Base-by-base conservation (phyloP, 2,113 vertebrate species). In the Lepus europaeus region DNA sequence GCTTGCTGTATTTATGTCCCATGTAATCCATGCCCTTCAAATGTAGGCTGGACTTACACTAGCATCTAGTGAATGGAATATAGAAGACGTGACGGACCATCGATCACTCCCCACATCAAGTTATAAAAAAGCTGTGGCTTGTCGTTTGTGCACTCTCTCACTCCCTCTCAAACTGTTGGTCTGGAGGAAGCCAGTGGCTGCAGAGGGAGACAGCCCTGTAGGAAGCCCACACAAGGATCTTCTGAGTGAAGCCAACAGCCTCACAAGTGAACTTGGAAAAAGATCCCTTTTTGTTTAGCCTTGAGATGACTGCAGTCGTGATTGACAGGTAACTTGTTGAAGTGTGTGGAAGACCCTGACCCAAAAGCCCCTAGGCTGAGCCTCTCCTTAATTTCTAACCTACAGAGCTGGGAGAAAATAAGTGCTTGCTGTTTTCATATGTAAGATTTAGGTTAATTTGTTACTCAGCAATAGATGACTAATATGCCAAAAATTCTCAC, bases 391-490 rank as follows among this genome's bases (percentile, higher is more conserved):
- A 19, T 29, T 70, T n/a, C 19, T 63, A 56, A 91, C 7, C n/a
- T 16, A 69, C 19, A 94, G 59, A 73, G 10, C 17, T 70, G 12
- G 63, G 49, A 79, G 12, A 53, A 33, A 33, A 73, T 22, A 83
- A 68, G 36, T 33, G 9, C 12, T 73, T 81, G 27, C 39, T 90
- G 3, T 61, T 89, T 95, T 29, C 39, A 78, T 77, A 56, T 64
- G 86, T n/a, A 70, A 85, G 9, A 66, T 49, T 80, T 94, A 76
- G 31, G 29, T 20, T 81, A 25, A 78, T 93, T 82, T 82, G 4
- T 79, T 76, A 66, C 64, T 92, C 9, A 82, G n/a, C 9, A 92
- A 82, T 8, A 94, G 20, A 61, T 36, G 76, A 45, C 51, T 64
- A 69, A 87, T 80, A 14, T 4, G 3, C 45, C 56, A 77, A 78